Evolutionary conservation across 2,797 vertebrate species (phyloP), one percentile per base, ranked within the genome.

Genomic region (Botia almorhae): DNA sequence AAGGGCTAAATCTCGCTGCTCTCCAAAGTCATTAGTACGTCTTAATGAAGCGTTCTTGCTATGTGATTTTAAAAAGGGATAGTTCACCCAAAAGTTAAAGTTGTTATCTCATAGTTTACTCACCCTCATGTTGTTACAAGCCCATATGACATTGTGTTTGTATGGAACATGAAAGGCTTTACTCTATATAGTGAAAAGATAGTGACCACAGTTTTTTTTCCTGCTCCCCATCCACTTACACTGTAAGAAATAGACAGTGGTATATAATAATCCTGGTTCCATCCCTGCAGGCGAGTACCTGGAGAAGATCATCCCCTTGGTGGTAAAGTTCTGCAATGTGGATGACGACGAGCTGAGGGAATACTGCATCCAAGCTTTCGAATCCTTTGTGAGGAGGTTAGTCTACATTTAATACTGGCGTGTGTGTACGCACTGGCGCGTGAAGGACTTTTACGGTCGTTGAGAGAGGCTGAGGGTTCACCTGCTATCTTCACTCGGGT

Each of bases 361-460:
- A 80, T 99, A 99, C 89, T 99, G 98, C 93, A 99, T 99, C 93
- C 98, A 99, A 94, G 98, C 98, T 73, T 99, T 99, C 74, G 98
- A 99, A 90, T 99, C 98, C 78, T 99, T 99, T 85, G 97, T 99
- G 77, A 95, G 98, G 91, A 96, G 98, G 98, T 99, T 88, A 84
- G 69, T 73, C 50, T 29, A 0, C 23, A 76, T 55, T 11, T 65
- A n/a, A 39, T 65, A 26, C 21, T 21, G 26, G 26, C 13, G 29
- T 26, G 36, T 19, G 17, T 10, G 6, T 16, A 63, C 60, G 29
- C 29, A 2, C 29, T 26, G 16, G 16, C 17, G 61, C 8, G 26
- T 63, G 2, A 36, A 64, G 10, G 16, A 14, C 29, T 2, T 17
- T 33, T 36, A 36, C 29, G 29, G 16, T 10, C 36, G 61, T 36